phyloP scores from a whole-genome alignment of 2,113 vertebrate genomes.

The Triplophysa rosa region DNA sequence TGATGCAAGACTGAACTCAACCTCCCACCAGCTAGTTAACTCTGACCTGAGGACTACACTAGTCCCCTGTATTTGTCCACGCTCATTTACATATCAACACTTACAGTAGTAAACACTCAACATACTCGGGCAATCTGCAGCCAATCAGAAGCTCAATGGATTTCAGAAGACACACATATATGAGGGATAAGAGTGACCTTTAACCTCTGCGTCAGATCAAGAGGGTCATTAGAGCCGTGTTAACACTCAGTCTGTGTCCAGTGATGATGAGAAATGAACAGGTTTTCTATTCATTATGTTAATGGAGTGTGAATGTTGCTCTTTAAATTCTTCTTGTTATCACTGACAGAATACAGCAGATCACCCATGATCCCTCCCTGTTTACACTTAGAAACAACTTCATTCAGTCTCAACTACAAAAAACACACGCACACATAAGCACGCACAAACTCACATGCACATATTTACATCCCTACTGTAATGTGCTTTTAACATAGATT shows the following conservation, averaged over 20 bases:
- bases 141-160: background rate
- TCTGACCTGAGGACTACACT: background rate
- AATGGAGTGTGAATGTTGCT: slow-evolving; percentile 8
- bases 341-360: background rate
- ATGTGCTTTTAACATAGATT: too few relatives aligned
- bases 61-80: background rate
- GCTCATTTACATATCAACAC: too few relatives aligned
- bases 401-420: too few relatives aligned
- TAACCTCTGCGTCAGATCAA: background rate
- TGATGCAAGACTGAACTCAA: slow-evolving; percentile 27
- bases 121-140: too few relatives aligned
- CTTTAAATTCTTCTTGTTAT: background rate
- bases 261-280: background rate
- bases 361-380: background rate
- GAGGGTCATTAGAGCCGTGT: background rate
- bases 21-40: slow-evolving; percentile 1
- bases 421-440: too few relatives aligned
- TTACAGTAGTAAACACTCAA: too few relatives aligned
- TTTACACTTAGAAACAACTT: too few relatives aligned
- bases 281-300: slow-evolving; percentile 7
- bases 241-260: background rate
- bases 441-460: too few relatives aligned
- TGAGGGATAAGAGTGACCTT: background rate
- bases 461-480: too few relatives aligned
- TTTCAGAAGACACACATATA: background rate